Conservation (phyloP, 2,113 vertebrate genomes). For the Romanogobio albipinnatus region DNA sequence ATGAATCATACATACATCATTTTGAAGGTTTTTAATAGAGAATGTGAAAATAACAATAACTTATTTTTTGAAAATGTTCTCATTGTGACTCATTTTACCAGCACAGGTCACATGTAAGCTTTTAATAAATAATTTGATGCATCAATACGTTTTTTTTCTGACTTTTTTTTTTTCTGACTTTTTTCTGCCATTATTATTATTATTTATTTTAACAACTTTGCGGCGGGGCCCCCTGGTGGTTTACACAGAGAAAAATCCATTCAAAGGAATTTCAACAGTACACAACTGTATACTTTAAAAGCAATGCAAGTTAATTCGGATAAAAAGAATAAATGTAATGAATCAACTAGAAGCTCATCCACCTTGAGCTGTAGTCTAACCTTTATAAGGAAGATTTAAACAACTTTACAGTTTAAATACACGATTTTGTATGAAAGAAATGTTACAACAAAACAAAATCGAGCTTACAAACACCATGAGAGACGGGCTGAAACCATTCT, state of each 20-base stretch:
- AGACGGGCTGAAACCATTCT: neutral
- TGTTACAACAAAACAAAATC: neutral
- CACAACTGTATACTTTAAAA: neutral
- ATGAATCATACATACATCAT: too few species aligned
- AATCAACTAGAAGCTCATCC: neutral
- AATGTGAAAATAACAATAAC: too few species aligned
- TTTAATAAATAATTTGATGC: too few species aligned
- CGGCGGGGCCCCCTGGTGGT: too few species aligned
- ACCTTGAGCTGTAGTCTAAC: neutral
- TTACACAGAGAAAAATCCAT: neutral
- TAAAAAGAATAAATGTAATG: neutral
- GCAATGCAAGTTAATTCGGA: neutral
- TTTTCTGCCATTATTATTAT: neutral
- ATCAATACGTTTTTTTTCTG: neutral
- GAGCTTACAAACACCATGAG: neutral
- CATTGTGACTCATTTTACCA: too few species aligned
- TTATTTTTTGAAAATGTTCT: too few species aligned
- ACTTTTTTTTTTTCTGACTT: neutral
- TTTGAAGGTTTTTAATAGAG: too few species aligned
- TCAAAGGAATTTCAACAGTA: neutral
- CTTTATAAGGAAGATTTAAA: neutral
- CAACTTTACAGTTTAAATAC: neutral
- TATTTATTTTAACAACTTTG: too few species aligned
- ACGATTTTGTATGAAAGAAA: neutral
- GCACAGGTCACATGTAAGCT: too few species aligned